Evolutionary conservation across 2,797 vertebrate genomes (phyloP).

Genomic region (Anolis apletophallus): DNA sequence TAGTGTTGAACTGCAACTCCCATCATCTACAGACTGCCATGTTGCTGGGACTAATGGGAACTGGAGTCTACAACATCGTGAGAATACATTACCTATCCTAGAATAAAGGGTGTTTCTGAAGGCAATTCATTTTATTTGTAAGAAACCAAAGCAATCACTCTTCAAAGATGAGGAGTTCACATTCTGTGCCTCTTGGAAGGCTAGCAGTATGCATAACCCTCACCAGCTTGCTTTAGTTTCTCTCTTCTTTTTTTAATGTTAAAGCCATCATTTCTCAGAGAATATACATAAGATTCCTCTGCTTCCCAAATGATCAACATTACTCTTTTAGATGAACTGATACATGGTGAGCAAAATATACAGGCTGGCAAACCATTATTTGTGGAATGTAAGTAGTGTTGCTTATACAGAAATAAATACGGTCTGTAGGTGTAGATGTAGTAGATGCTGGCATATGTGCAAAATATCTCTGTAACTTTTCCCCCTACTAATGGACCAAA

Average conservation of each 20-base stretch:
- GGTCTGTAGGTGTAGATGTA: neutral
- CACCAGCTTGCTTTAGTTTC: neutral
- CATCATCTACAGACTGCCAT: neutral
- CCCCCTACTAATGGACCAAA: neutral
- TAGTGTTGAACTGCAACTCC: neutral
- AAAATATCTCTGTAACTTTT: neutral
- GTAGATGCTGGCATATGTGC: neutral
- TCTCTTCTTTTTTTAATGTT: neutral
- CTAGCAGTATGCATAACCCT: neutral
- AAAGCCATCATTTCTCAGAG: neutral
- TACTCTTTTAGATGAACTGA: neutral
- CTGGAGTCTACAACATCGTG: no score
- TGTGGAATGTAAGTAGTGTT: slow-evolving; percentile 18
- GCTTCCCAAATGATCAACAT: neutral
- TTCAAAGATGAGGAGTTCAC: neutral
- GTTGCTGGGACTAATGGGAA: no score
- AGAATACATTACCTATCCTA: no score
- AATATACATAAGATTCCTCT: neutral
- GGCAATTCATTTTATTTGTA: neutral
- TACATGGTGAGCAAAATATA: neutral
- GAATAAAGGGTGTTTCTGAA: neutral
- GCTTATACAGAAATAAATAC: slow-evolving; percentile 4
- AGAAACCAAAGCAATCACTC: neutral
- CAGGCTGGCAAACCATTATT: slow-evolving; percentile 16
- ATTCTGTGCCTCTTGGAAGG: neutral